phyloP scores from a whole-genome alignment of 2,113 vertebrate genomes.

The Potamarius usumacintae region DNA sequence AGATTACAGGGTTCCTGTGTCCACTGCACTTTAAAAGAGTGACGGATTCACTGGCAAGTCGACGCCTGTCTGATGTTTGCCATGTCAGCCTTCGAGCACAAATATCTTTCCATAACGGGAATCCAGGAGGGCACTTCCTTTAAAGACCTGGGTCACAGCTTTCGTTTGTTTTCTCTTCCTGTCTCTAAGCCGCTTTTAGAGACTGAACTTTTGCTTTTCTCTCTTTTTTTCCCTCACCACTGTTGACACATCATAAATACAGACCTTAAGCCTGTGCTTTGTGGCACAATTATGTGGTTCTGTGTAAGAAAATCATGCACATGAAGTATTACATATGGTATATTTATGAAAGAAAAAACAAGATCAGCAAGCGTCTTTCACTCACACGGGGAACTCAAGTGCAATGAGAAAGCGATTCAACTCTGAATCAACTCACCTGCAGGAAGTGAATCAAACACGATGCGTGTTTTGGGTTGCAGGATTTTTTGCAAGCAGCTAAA shows the following conservation, averaged over 20 bases:
- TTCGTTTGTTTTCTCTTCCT: constrained; percentile 36
- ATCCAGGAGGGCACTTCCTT: constrained; percentile 55
- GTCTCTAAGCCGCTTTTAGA: constrained; percentile 20
- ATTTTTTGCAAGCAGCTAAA: not conserved
- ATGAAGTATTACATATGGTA: not conserved
- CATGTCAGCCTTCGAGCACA: constrained; percentile 60
- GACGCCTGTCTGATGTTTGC: constrained; percentile 69
- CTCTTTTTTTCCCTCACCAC: not conserved
- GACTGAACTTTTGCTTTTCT: constrained; percentile 13
- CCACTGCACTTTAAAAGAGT: constrained; percentile 59
- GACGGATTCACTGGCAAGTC: constrained; percentile 69
- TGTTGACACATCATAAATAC: constrained; percentile 19
- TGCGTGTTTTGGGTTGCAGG: not conserved
- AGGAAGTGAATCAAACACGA: not conserved
- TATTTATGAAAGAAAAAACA: not conserved
- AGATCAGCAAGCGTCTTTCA: not conserved
- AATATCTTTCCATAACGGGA: constrained; percentile 56
- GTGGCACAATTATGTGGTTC: not conserved
- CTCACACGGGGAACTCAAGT: not conserved
- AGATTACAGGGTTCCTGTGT: constrained; percentile 56
- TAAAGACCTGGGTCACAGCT: constrained; percentile 60
- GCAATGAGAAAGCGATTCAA: not conserved
- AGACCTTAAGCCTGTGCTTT: not conserved
- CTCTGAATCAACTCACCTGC: not conserved
- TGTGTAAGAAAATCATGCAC: not conserved